Percentiles rank a stretch among this genome's conserved stretches.
These are phyloP conservation scores for Poliocrania exsul DNA, from an alignment of 2,797 vertebrate species.

Conservation along the genomic window DNA sequence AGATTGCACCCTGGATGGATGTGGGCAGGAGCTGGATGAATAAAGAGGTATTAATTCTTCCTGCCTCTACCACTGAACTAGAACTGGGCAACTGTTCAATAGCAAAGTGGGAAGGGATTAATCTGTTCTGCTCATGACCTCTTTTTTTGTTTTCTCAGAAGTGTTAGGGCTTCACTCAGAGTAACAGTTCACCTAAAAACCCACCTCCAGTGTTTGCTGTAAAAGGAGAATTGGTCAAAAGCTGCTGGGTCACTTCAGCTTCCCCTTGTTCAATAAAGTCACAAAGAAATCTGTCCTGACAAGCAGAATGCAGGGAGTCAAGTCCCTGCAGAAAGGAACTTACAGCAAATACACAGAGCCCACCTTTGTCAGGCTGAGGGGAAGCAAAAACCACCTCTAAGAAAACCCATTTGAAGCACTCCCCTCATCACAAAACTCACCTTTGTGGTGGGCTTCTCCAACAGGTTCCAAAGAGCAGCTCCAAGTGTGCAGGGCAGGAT, in stretches of 20 bases:
- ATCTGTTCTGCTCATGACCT: neutral
- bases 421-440: neutral
- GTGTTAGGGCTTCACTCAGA: neutral
- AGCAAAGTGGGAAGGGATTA: neutral
- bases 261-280: neutral
- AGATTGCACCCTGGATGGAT: slow-evolving; percentile 2
- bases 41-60: slow-evolving; percentile 25
- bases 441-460: neutral
- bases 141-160: neutral
- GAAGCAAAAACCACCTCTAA: neutral
- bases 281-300: neutral
- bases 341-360: neutral
- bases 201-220: neutral
- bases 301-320: neutral
- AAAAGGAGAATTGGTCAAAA: neutral
- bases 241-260: neutral
- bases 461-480: neutral
- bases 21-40: slow-evolving; percentile 48
- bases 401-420: neutral
- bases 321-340: neutral
- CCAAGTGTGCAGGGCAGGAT: neutral
- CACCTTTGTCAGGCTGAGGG: neutral
- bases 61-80: neutral
- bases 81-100: neutral
- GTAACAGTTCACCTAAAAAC: neutral